Base-by-base conservation (phyloP, 2,113 vertebrate genomes). In the Gobio gobio region DNA sequence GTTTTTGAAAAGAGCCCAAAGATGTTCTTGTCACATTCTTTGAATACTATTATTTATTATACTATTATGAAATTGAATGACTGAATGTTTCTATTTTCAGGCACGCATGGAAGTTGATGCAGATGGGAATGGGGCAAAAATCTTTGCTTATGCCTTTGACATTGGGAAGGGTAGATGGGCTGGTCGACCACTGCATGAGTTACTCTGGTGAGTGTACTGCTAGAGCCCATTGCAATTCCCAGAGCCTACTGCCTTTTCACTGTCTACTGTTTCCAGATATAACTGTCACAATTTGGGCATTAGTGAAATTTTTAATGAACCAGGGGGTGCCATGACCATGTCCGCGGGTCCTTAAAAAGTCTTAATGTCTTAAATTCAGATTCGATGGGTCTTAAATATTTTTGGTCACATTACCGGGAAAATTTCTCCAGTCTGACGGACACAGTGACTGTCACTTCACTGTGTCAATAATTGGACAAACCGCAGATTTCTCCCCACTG, bases 81-180 rank as follows among this genome's bases (percentile, higher is more conserved):
- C n/a, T 14, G 1, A 18, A 75, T 75, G 7, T 24, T 3, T 56
- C 80, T n/a, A 63, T 61, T 87, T 81, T 2, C 26, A 99, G 98
- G 98, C 98, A 45, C 97, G 97, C 3, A 99, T 99, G 97, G 98
- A 99, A 89, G 98, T 99, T 3, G 98, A 99, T 58, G 98, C 98
- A 0, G 97, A 99, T 70, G 98, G 98, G 33, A 99, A 99, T 4
- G 98, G 98, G 91, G 98, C 98, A 56, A 99, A 98, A 93, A 99
- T 99, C 88, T 99, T 99, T 88, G 98, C 98, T 0, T 99, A 98
- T 0, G 98, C 98, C 0, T 99, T 99, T 4, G 98, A 99, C 92
- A 98, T 99, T 16, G 97, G 96, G 66, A 97, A 98, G 85, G 97
- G 98, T 10, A 93, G 98, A 81, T 97, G 97, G 90, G 97, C 97